These are phyloP conservation scores for Esperia sulphurella DNA, from an alignment of 2,888 invertebrate species.

Conservation along the genomic window DNA sequence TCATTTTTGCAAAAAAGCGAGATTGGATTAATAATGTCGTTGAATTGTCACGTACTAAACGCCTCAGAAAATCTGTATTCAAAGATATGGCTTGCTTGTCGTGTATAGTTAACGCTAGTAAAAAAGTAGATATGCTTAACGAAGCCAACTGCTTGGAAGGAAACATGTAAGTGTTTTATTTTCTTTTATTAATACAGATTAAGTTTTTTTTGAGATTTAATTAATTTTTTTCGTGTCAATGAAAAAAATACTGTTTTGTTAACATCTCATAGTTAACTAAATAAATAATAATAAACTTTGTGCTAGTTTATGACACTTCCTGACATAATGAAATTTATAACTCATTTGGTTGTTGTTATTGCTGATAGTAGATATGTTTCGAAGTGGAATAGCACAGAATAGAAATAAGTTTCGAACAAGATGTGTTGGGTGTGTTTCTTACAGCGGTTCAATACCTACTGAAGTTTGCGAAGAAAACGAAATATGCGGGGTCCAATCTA, in stretches of 20 bases:
- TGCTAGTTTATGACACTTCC: no score
- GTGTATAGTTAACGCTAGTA: slow-evolving; percentile 53
- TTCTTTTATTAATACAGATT: no score
- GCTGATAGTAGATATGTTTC: no score
- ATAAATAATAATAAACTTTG: no score
- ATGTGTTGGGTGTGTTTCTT: slow-evolving; percentile 17
- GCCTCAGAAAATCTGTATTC: slow-evolving; percentile 47
- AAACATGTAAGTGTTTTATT: slow-evolving; percentile 42
- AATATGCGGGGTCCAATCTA: slow-evolving; percentile 52
- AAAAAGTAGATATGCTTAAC: slow-evolving; percentile 29
- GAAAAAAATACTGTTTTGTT: no score
- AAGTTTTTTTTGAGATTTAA: no score
- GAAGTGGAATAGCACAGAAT: no score
- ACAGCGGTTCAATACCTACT: slow-evolving; percentile 38
- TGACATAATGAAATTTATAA: no score
- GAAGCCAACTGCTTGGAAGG: slow-evolving; percentile 53
- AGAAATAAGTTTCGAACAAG: no score
- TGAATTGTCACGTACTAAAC: slow-evolving; percentile 48
- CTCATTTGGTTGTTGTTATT: no score
- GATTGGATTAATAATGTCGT: slow-evolving; percentile 58
- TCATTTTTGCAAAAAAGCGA: slow-evolving; percentile 42
- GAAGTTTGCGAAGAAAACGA: slow-evolving; percentile 47
- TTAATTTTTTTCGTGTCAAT: no score
- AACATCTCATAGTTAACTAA: no score
- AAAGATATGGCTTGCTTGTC: slow-evolving; percentile 57